Evolutionary conservation across 1,140 invertebrate species (phyloP).

Genomic region (Drosophila nigromelanica): DNA sequence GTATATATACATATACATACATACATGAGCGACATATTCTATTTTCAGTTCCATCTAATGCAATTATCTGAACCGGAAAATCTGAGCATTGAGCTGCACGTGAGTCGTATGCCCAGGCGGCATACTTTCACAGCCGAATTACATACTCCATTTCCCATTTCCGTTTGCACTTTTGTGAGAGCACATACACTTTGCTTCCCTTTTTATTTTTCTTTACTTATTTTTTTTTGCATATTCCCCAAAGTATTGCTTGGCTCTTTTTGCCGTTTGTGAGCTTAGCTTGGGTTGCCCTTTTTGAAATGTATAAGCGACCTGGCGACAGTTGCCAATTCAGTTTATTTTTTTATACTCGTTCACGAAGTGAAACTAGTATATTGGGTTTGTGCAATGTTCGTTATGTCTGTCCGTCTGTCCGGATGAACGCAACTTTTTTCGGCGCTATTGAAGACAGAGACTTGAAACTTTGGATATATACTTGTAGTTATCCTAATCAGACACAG

Average conservation of each 20-base stretch:
- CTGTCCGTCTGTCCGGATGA: too few species aligned
- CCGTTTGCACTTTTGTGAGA: constrained; percentile 70
- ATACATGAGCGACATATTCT: constrained; percentile 37
- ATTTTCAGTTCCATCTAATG: constrained; percentile 69
- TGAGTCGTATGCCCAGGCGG: background rate
- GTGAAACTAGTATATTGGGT: too few species aligned
- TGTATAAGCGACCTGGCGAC: constrained; percentile 19
- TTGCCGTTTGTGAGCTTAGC: constrained; percentile 19
- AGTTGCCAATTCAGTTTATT: background rate
- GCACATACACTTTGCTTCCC: constrained; percentile 9
- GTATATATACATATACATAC: background rate
- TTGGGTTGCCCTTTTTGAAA: constrained; percentile 21
- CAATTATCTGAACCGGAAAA: constrained; percentile 74
- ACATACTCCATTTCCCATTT: constrained; percentile 62
- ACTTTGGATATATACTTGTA: too few species aligned
- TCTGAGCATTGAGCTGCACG: constrained; percentile 35
- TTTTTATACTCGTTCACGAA: too few species aligned
- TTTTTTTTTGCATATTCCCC: constrained; percentile 71
- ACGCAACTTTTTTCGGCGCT: too few species aligned
- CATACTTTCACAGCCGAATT: constrained; percentile 61
- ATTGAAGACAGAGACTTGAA: too few species aligned
- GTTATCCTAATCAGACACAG: too few species aligned
- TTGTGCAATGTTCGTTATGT: too few species aligned
- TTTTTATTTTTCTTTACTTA: constrained; percentile 14
- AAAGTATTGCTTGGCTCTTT: constrained; percentile 53